Base-by-base conservation (phyloP, 2,797 vertebrate genomes). In the Carapus acus region DNA sequence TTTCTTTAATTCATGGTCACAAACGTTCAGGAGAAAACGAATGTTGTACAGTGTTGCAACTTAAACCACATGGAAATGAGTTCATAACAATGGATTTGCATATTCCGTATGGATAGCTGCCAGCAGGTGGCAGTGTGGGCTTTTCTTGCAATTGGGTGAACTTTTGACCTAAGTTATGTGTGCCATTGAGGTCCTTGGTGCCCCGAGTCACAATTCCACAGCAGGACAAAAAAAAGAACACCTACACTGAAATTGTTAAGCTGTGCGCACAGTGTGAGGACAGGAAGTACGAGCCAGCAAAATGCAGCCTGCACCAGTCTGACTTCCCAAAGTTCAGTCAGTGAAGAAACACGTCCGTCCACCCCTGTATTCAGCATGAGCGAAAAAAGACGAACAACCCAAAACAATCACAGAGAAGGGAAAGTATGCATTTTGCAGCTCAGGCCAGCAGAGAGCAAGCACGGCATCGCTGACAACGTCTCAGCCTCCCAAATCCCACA, bases 401-500 rank as follows among this genome's bases (percentile, higher is more conserved):
- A n/a, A n/a, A n/a, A n/a, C n/a, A n/a, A n/a, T n/a, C n/a, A 44
- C 54, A 20, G 0, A 20, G 34, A 19, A 40, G 7, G 1, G 6
- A 16, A 44, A 24, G 24, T 44, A 16, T 38, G 5, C 64, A 49
- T 60, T 79, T 83, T 85, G 85, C 85, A 86, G 83, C 84, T 86
- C 82, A 80, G 84, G 82, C 85, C 85, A 87, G 86, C 86, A 84
- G 85, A 85, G 85, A 76, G 82, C 84, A 79, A 83, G 73, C 73
- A 56, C 33, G 65, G 65, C 50, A 69, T 52, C 43, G 47, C 73
- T 61, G 67, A 67, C 77, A 74, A 68, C 69, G 78, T 78, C 70
- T 23, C 45, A 65, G 43, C 24, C 9, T n/a, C n/a, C n/a, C n/a
- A n/a, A 63, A 58, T 55, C 65, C 56, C 37, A 45, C 43, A 19